Evolutionary conservation across 2,797 vertebrate species (phyloP).

Genomic region (Syngnathus acus): DNA sequence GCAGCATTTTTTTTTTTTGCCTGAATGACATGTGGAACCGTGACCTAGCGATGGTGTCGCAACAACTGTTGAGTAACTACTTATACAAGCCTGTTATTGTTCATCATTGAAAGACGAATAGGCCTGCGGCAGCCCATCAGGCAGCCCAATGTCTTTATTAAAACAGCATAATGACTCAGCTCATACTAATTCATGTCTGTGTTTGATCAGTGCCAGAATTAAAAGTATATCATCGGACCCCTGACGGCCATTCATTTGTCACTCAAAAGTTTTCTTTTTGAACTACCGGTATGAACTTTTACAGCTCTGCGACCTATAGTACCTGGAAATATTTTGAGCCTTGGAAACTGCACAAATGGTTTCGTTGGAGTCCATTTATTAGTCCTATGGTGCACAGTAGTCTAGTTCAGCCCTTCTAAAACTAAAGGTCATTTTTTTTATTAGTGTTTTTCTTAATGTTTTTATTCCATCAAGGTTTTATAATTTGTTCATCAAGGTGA

Average conservation of each 20-base stretch:
- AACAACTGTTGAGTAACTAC: slow-evolving; percentile 13
- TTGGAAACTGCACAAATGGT: too few relatives aligned
- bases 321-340: too few relatives aligned
- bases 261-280: not conserved
- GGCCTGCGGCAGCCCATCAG: slow-evolving; percentile 36
- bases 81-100: slow-evolving; percentile 42
- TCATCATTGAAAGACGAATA: slow-evolving; percentile 40
- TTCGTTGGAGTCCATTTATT: too few relatives aligned
- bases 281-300: not conserved
- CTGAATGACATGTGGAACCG: not conserved
- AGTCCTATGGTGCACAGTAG: too few relatives aligned
- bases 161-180: slow-evolving; percentile 25
- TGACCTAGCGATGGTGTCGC: not conserved
- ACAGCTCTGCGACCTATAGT: not conserved
- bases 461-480: too few relatives aligned
- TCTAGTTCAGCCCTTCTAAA: too few relatives aligned
- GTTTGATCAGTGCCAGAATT: not conserved
- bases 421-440: too few relatives aligned
- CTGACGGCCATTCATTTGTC: not conserved
- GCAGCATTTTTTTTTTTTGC: not conserved
- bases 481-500: too few relatives aligned
- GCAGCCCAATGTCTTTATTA: slow-evolving; percentile 42
- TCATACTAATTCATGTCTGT: slow-evolving; percentile 13
- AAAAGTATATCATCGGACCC: not conserved
- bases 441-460: too few relatives aligned